Base-by-base conservation (phyloP, 35 echinoderm and acorn worm genomes). In the Apostichopus californicus region DNA sequence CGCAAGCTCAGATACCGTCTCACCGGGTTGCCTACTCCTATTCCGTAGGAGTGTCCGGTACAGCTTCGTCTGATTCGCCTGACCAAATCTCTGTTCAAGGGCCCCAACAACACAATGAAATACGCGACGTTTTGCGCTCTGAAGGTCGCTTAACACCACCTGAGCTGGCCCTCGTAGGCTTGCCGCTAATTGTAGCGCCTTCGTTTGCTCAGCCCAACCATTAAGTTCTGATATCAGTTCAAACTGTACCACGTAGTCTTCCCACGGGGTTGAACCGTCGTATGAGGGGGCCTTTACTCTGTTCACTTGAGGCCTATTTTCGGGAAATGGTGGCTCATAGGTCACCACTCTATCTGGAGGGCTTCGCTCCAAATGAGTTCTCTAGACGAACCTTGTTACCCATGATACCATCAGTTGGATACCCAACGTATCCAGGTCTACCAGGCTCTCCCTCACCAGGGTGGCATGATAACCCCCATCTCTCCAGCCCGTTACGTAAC, bases 121-220 rank as follows among this genome's bases (percentile, higher is more conserved):
- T 24, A 66, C 6, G 24, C 57, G 17, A 5, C 85, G 17, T 58
- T 66, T 87, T 7, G 14, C 85, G 14, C 54, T 18, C 57, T 87
- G 61, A 1, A 87, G 5, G 46, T 87, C 85, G 8, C 54, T 58
- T 58, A 64, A 8, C 17, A 87, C 85, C 12, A 58, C 22, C 58
- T 87, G 85, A 6, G 85, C 85, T 22, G 85, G 85, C 2, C 85
- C 85, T 8, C 85, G 21, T 5, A 70, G 85, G 34, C 83, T 93
- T 8, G 91, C 83, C 17, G 91, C 94, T 8, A 93, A 70, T 25
- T 95, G 77, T 5, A 95, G 20, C 0, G 92, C 91, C 64, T 85
- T 89, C 57, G 22, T 55, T 11, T 59, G 72, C 24, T 73, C 85
- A 25, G 64, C 85, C 85, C 57, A 87, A 65, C 60, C 85, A 61